Conservation (phyloP, 1,140 invertebrate species). For the Bilobella aurantiaca region DNA sequence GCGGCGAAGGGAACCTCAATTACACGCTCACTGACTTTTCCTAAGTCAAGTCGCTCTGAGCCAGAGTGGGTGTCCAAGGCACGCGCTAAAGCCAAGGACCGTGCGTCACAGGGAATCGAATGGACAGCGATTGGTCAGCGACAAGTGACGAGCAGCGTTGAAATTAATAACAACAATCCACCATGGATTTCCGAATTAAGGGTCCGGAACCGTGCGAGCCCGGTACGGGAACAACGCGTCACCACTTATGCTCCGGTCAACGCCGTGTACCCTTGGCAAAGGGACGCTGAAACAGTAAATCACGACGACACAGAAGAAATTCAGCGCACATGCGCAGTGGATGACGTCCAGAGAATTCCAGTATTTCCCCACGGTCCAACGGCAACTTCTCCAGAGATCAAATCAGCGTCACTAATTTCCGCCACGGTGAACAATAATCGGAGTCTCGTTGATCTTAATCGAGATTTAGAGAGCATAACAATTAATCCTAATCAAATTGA, state of each 20-base stretch:
- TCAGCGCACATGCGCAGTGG: background rate
- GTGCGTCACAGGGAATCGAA: slow-evolving; percentile 28
- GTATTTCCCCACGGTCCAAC: background rate
- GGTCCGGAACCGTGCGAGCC: slow-evolving; percentile 17
- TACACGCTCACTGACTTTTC: slow-evolving; percentile 30
- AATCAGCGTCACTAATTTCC: background rate
- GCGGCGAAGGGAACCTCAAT: slow-evolving; percentile 9
- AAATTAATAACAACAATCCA: slow-evolving; percentile 19
- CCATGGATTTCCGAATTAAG: slow-evolving; percentile 32
- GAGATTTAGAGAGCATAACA: slow-evolving; percentile 14
- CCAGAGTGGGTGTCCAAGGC: slow-evolving; percentile 35
- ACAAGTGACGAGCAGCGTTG: background rate
- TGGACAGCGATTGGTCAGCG: slow-evolving; percentile 28
- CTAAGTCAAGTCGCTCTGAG: slow-evolving; percentile 25
- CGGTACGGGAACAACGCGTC: slow-evolving; percentile 14
- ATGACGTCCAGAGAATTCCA: no score
- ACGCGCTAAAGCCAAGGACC: slow-evolving; percentile 29
- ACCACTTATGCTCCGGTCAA: slow-evolving; percentile 26
- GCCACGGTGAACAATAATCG: slow-evolving; percentile 5
- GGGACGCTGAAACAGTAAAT: slow-evolving; percentile 7
- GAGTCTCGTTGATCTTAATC: slow-evolving; percentile 18
- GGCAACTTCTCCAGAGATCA: background rate
- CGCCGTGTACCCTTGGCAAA: slow-evolving; percentile 32
- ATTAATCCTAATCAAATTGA: slow-evolving; percentile 16
- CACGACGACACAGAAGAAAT: background rate